Percentiles rank a stretch among this genome's conserved stretches.
Conservation (phyloP, 2,113 vertebrate species). For the Apaloderma vittatum region DNA sequence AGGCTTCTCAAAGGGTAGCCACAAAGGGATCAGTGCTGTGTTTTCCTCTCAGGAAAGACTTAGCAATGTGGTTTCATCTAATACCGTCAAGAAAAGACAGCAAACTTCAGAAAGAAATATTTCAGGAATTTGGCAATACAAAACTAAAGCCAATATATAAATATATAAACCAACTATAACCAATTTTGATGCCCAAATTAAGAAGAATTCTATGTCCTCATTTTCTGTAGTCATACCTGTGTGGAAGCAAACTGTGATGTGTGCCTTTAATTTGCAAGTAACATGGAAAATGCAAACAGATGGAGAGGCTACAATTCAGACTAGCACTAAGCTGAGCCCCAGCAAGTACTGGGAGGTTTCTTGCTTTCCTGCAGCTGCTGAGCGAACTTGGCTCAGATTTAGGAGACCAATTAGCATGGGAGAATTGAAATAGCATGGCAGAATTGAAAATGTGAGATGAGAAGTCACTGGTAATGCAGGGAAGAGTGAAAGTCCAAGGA, state of each 20-base stretch:
- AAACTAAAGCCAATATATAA: neutral
- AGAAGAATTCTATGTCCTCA: neutral
- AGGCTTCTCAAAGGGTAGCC: neutral
- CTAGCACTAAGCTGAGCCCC: neutral
- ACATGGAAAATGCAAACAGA: neutral
- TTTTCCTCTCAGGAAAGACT: neutral
- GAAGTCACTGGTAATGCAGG: neutral
- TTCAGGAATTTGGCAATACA: neutral
- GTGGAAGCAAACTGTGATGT: neutral
- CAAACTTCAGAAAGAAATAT: neutral
- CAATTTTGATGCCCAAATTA: neutral
- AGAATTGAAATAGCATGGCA: neutral
- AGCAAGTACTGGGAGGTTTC: neutral
- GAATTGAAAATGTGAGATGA: neutral
- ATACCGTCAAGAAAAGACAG: neutral
- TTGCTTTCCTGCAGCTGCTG: neutral
- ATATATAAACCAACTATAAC: neutral
- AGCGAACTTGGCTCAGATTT: neutral
- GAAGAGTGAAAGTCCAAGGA: conserved; percentile 13
- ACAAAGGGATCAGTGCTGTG: neutral
- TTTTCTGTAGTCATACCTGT: neutral
- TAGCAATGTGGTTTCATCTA: neutral
- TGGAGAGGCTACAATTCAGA: neutral
- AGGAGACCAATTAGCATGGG: neutral
- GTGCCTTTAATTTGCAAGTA: neutral